Base-by-base conservation (phyloP, 1,140 invertebrate genomes). In the Papilio xuthus region DNA sequence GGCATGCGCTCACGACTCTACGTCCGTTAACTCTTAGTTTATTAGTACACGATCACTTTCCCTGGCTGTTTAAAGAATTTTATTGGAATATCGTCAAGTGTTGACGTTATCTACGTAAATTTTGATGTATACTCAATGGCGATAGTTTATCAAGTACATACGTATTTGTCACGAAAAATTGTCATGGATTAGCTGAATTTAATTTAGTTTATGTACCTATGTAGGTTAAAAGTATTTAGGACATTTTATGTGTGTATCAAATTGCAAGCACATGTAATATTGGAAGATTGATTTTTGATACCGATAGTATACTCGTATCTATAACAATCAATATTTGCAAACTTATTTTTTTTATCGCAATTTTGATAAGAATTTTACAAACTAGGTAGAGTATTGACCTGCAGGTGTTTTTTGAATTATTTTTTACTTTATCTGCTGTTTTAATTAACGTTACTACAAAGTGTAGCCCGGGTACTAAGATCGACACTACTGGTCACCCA, bases 1-100 rank as follows among this genome's bases (percentile, higher is more conserved):
- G 71, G 71, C 71, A 73, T 73, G 71, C 71, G 71, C 71, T 73
- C 71, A 73, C 71, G 71, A 73, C 10, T 42, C 41, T 44, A 41
- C 20, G 26, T 47, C 71, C 71, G 71, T 73, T 73, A 73, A 20
- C 26, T 73, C 20, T 13, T 42, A 20, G 41, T 73, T 73, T 73
- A 72, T 41, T 23, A 18, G 42, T 23, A 73, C 71, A 72, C 70
- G 42, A 72, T 72, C 70, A 73, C 71, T 73, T 73, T 73, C 71
- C 71, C 71, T 47, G 13, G 42, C 41, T 44, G 10, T 73, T 72
- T 73, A 15, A 71, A 71, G 20, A 73, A 42, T 73, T 73, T 73
- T 47, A 73, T 73, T 47, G 42, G 41, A 42, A 26, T 23, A 72
- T 67, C 4, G 60, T 23, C 56, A 26, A 67, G 15, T 60, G 56